phyloP scores from a whole-genome alignment of 2,888 invertebrate species.

The Cantharis nigra region DNA sequence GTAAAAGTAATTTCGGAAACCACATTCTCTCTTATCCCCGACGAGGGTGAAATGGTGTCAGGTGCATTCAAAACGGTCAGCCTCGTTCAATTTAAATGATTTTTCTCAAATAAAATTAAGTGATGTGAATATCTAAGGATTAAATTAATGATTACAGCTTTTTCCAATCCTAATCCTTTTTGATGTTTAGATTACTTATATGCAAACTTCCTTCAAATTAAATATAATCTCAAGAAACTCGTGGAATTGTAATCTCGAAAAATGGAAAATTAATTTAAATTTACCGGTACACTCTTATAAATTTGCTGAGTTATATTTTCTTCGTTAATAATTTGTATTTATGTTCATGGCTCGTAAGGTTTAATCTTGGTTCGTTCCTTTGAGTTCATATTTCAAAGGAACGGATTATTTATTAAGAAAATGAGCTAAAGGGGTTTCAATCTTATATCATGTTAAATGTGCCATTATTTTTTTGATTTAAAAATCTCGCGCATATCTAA shows the following conservation, averaged over 20 bases:
- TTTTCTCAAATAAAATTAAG: neutral
- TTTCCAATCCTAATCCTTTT: slow-evolving; percentile 18
- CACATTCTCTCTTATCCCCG: neutral
- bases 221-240: slow-evolving; percentile 17
- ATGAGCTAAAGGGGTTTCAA: slow-evolving; percentile 29
- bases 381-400: slow-evolving; percentile 31
- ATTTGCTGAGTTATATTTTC: slow-evolving; percentile 37
- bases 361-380: slow-evolving; percentile 31
- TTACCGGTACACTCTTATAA: slow-evolving; percentile 33
- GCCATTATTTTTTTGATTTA: neutral
- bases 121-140: slow-evolving; percentile 1
- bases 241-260: slow-evolving; percentile 27
- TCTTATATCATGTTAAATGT: slow-evolving; percentile 2
- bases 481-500: neutral
- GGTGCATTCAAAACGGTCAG: neutral
- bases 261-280: slow-evolving; percentile 40
- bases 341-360: slow-evolving; percentile 29
- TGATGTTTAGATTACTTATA: slow-evolving; percentile 10
- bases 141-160: slow-evolving; percentile 30
- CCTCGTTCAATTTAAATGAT: neutral
- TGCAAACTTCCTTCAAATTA: slow-evolving; percentile 5
- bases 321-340: slow-evolving; percentile 36
- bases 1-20: neutral
- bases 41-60: neutral
- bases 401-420: slow-evolving; percentile 28